Percentiles rank a stretch among this genome's conserved stretches.
Evolutionary conservation across 2,888 invertebrate genomes (phyloP).

Genomic region (Eutolmus rufibarbis): DNA sequence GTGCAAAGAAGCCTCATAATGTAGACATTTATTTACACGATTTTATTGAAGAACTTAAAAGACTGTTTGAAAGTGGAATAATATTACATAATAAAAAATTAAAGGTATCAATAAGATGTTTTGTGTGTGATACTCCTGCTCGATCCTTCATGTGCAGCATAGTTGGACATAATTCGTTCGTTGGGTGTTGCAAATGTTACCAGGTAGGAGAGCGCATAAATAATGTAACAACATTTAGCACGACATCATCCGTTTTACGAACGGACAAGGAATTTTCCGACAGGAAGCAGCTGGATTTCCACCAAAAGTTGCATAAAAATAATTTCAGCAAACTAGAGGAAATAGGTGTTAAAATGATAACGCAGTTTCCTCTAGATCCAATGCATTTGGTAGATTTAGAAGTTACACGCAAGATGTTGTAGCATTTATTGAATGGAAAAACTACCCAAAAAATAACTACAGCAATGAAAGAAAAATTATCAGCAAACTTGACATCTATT

Average conservation of each 20-base stretch:
- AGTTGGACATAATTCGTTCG: slow-evolving; percentile 33
- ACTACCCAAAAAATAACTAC: background rate
- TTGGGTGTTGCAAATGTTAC: slow-evolving; percentile 36
- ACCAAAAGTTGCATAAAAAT: background rate
- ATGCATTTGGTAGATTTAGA: background rate
- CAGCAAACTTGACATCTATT: slow-evolving; percentile 28
- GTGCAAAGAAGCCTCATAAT: background rate
- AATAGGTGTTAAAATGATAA: background rate
- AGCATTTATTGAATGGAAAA: background rate
- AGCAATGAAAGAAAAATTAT: background rate
- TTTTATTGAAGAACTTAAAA: background rate
- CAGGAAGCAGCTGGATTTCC: slow-evolving; percentile 23
- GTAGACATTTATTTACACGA: background rate
- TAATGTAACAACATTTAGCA: slow-evolving; percentile 35
- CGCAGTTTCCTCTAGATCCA: background rate
- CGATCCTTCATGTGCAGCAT: slow-evolving; percentile 3
- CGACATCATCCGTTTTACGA: background rate
- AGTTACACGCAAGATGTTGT: background rate
- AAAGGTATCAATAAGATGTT: too few relatives aligned
- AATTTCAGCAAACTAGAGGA: background rate
- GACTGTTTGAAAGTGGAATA: background rate
- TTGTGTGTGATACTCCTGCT: too few relatives aligned
- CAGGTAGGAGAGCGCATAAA: slow-evolving; percentile 30
- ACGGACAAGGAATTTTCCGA: slow-evolving; percentile 34
- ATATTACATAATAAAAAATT: too few relatives aligned